Base-by-base conservation (phyloP, 2,797 vertebrate genomes). In the Rhincodon typus region DNA sequence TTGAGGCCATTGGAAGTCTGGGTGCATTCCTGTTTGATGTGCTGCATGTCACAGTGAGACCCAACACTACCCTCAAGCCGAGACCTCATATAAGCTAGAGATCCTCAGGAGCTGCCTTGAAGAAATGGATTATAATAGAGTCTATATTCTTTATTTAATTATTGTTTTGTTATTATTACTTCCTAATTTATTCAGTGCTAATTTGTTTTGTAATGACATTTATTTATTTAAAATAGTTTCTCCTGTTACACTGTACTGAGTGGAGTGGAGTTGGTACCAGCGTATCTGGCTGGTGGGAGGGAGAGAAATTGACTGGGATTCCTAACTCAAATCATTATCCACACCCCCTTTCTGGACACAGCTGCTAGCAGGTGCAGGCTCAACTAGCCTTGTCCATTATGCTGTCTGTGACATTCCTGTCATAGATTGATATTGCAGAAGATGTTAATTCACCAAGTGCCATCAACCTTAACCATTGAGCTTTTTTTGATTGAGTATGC, bases 21-120 rank as follows among this genome's bases (percentile, higher is more conserved):
- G 69, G 4, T 74, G 69, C 46, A 50, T 95, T 95, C 46, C 42
- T 74, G 42, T 53, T 70, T 27, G 90, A 74, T 53, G 67, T 94
- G 70, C 53, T 94, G 10, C n/a, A 67, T 42, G n/a, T 13, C 57
- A 38, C 57, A 72, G 94, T 53, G 94, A 50, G 70, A 50, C 67
- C 46, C 46, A 77, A 95, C 94, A 95, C 94, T 95, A 95, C 94
- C 70, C 42, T 95, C 62, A 30, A 72, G 42, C 70, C 53, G 5
- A 77, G 46, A 42, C 70, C 77, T 72, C 27, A 53, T 53, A 95
- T 95, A 95, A 95, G 94, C 94, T 95, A 95, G 94, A 77, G 21
- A 12, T 46, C 23, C 34, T 66, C 23, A 4, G 30, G 34, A 93
- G n/a, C 42, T 94, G 42, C 17, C 94, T 74, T 95, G 27, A 19